Evolutionary conservation across 2,797 vertebrate genomes (phyloP), one percentile per base, ranked within the genome.

Genomic region (Eospalax fontanierii): DNA sequence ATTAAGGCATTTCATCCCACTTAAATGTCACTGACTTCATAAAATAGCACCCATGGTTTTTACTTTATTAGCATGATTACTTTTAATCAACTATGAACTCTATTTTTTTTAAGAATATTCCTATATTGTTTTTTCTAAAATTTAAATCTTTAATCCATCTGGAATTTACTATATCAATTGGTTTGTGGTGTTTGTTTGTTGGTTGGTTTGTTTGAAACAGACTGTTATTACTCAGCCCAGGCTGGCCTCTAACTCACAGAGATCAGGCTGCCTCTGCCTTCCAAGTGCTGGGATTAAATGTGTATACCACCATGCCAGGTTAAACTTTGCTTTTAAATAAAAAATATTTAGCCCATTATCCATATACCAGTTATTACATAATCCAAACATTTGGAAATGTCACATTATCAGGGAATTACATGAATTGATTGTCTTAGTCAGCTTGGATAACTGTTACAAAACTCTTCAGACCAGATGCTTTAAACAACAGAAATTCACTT

Each of bases 301-400:
- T 50, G 46, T 50, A 11, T 50, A 50, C 46, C 46, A 50, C 46
- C 6, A 50, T 11, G 46, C 46, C 11, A 11, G 46, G 46, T 11
- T 11, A 50, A 50, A 50, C 46, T 75, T 46, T 33, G 24, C 12
- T 19, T 40, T 54, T 63, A 61, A 59, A 83, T 50, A 30, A 59
- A 78, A 86, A 46, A 59, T 75, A 40, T 57, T 30, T 65, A 65
- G 15, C 40, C n/a, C 40, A 28, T 66, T 68, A 10, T 87, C 6
- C n/a, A 65, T 43, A 54, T 12, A 57, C 24, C 6, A 35, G 18
- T 63, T 40, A n/a, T 33, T 70, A 19, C 61, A 57, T 11, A 80
- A 91, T 46, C 26, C 35, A 79, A 73, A 40, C 63, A 40, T 94
- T 79, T n/a, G 9, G 59, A 63, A 91, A 68, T n/a, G 61, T 33